Evolutionary conservation across 2,888 invertebrate genomes (phyloP), one percentile per base, ranked within the genome.

Genomic region (Lasius fuliginosus): DNA sequence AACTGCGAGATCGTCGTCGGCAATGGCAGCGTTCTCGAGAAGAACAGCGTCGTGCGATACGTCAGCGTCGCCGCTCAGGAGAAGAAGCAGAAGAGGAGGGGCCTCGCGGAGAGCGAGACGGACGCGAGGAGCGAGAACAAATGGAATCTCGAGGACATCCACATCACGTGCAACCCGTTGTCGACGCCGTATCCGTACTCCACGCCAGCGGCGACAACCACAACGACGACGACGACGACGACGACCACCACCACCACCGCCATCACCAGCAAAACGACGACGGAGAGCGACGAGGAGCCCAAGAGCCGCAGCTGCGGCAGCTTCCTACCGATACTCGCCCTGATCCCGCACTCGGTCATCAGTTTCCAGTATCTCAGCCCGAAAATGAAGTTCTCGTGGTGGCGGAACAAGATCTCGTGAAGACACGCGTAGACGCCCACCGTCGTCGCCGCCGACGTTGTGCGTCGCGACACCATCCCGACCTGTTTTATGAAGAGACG

Each of bases 391-490:
- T 96, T 96, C 92, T 96, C 96, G 73, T 96, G 96, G 96, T 96
- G 96, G 96, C 96, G 96, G 74, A 96, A 96, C 90, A 96, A 96
- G 94, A 96, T 96, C 91, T 96, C 96, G 96, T 96, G 96, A 96
- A 95, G 93, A 87, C 92, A 94, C 93, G 94, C 94, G 82, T 95
- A 94, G 92, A 85, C 83, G 92, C 88, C 87, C 88, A 82, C 18
- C 67, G 53, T 53, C 73, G 73, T 79, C 56, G 81, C 79, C 8
- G 68, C 33, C 62, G 75, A 79, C 75, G 81, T 74, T 60, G 82
- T 33, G 69, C 62, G 53, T 69, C 27, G 64, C 64, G 82, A 82
- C 69, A 68, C 23, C 46, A 67, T 23, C 12, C 15, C 53, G 40
- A 69, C 27, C 6, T 60, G 58, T 79, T 68, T 33, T 58, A 71